Conservation (phyloP, 2,888 invertebrate genomes). For the Athalia cordata region DNA sequence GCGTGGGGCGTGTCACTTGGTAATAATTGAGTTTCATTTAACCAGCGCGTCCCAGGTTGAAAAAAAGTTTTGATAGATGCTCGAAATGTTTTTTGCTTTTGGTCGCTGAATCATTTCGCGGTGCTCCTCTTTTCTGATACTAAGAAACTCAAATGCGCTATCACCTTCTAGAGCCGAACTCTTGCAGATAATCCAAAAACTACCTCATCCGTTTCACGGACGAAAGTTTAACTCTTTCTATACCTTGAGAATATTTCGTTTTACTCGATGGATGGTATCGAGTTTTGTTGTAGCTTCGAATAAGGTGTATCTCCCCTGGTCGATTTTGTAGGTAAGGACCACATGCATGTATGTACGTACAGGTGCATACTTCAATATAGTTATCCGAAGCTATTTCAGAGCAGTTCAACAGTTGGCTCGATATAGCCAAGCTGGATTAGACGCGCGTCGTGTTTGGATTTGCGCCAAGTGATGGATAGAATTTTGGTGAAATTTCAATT, state of each 20-base stretch:
- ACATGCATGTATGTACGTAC: too few relatives aligned
- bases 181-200: too few relatives aligned
- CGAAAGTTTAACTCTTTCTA: too few relatives aligned
- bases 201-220: too few relatives aligned
- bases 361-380: too few relatives aligned
- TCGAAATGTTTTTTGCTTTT: too few relatives aligned
- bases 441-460: conserved; percentile 23
- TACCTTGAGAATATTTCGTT: too few relatives aligned
- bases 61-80: neutral
- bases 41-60: neutral
- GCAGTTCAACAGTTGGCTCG: conserved; percentile 39
- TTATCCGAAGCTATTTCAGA: conserved; percentile 16
- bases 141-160: too few relatives aligned
- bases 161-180: too few relatives aligned
- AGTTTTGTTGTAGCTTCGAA: neutral
- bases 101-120: too few relatives aligned
- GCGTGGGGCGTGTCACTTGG: conserved; percentile 1
- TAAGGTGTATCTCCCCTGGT: neutral
- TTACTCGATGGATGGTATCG: too few relatives aligned
- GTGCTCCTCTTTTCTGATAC: too few relatives aligned
- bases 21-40: neutral
- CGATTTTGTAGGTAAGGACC: conserved; percentile 4
- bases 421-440: conserved; percentile 12
- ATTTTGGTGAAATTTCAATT: conserved; percentile 31
- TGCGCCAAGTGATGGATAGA: conserved; percentile 30